Evolutionary conservation across 37 sponge, comb jelly and placozoan species (phyloP).

Genomic region (Cliona cf. orientalis): DNA sequence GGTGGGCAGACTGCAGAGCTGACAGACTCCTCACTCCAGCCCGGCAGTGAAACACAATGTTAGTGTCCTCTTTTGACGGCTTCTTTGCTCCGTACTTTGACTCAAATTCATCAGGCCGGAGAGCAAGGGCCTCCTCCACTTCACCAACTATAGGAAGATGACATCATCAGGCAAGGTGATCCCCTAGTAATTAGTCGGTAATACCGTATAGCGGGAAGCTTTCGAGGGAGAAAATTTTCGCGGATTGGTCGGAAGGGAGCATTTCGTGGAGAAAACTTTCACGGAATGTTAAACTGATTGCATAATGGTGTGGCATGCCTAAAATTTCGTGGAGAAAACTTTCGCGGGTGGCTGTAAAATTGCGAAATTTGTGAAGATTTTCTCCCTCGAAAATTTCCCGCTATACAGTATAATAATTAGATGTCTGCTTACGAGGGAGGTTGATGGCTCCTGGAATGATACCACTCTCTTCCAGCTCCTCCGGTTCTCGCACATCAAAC

Average conservation of each 20-base stretch:
- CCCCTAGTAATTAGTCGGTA: background rate
- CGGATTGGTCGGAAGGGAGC: too few relatives aligned
- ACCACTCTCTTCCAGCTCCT: conserved; percentile 68
- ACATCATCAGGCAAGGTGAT: conserved; percentile 14
- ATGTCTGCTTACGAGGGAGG: conserved; percentile 74
- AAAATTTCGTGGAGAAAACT: too few relatives aligned
- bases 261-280: too few relatives aligned
- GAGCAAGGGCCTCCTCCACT: conserved; percentile 63
- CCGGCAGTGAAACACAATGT: conserved; percentile 82
- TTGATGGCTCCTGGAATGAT: conserved; percentile 70
- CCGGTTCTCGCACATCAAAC: conserved; percentile 87
- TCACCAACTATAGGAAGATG: conserved; percentile 62
- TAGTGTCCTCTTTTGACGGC: conserved; percentile 40
- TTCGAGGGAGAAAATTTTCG: too few relatives aligned
- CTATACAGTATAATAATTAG: too few relatives aligned
- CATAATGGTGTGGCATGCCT: too few relatives aligned
- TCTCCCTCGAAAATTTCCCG: too few relatives aligned
- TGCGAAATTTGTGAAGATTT: too few relatives aligned
- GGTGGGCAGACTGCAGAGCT: conserved; percentile 68
- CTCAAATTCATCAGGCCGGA: conserved; percentile 60
- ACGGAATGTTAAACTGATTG: too few relatives aligned
- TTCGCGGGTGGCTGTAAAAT: too few relatives aligned
- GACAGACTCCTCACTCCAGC: conserved; percentile 72
- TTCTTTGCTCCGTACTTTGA: conserved; percentile 50
- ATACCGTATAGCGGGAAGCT: too few relatives aligned